Conservation (phyloP, 1,140 invertebrate genomes). For the Apolygus lucorum region DNA sequence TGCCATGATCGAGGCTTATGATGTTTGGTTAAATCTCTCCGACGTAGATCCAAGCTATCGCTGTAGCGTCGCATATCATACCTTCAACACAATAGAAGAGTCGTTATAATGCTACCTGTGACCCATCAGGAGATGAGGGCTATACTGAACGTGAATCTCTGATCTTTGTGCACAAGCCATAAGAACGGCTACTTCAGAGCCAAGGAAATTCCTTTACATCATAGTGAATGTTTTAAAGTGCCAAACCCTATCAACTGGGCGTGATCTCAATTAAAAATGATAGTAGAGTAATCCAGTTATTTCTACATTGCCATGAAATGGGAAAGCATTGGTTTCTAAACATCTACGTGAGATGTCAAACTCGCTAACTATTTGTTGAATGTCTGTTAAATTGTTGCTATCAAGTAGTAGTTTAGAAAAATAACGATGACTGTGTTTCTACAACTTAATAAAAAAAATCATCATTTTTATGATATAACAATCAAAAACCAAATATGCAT, state of each 20-base stretch:
- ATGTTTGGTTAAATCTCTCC: constrained; percentile 33
- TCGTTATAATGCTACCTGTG: constrained; percentile 1
- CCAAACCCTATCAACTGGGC: neutral
- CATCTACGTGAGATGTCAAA: neutral
- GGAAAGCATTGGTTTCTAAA: neutral
- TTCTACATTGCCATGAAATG: neutral
- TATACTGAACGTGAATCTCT: neutral
- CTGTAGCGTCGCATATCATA: constrained; percentile 38
- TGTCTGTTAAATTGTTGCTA: too few relatives aligned
- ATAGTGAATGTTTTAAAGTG: neutral
- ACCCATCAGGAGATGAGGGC: neutral
- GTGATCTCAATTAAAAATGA: neutral
- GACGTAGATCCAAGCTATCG: constrained; percentile 39
- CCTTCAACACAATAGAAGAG: constrained; percentile 29
- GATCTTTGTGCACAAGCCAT: neutral
- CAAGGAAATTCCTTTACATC: neutral
- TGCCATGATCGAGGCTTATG: constrained; percentile 49
- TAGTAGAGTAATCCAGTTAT: neutral
- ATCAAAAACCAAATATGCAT: too few relatives aligned
- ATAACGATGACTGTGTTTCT: too few relatives aligned
- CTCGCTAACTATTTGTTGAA: neutral
- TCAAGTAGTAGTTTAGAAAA: too few relatives aligned
- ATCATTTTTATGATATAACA: too few relatives aligned
- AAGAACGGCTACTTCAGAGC: neutral
- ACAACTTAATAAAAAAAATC: neutral